Conservation (phyloP, 2,113 vertebrate genomes). For the Paramormyrops kingsleyae region DNA sequence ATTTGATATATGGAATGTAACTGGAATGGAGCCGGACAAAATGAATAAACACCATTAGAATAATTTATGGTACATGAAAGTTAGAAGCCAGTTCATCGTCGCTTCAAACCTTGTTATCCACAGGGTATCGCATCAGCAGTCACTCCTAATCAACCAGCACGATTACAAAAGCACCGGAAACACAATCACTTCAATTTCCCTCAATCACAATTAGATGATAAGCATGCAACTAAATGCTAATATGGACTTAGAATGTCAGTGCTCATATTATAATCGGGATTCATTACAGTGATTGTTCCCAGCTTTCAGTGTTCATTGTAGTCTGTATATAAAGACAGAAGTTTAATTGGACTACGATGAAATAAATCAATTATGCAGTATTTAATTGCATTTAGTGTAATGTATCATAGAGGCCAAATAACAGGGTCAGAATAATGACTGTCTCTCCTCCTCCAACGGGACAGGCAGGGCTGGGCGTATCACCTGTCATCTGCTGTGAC, state of each 20-base stretch:
- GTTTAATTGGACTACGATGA: neutral
- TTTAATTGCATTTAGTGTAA: neutral
- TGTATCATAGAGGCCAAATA: neutral
- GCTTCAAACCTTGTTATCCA: neutral
- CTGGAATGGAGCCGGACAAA: neutral
- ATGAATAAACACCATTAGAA: neutral
- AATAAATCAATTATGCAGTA: neutral
- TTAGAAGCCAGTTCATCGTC: neutral
- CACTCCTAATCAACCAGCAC: neutral
- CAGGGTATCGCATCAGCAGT: neutral
- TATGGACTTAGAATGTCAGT: neutral
- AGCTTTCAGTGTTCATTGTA: neutral
- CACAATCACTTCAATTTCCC: neutral
- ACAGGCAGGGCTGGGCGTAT: neutral
- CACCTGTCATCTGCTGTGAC: neutral
- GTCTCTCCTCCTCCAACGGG: neutral
- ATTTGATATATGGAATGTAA: neutral
- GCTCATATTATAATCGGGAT: neutral
- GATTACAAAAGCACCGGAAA: neutral
- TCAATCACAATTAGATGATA: neutral
- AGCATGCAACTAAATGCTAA: neutral
- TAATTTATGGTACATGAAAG: neutral
- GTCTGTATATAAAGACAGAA: neutral
- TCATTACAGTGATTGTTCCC: constrained; percentile 3
- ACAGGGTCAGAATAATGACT: neutral